A percentile compares a stretch with the other conserved stretches of the same genome.
Conservation (phyloP, 1,140 invertebrate genomes). For the Onthophagus taurus region DNA sequence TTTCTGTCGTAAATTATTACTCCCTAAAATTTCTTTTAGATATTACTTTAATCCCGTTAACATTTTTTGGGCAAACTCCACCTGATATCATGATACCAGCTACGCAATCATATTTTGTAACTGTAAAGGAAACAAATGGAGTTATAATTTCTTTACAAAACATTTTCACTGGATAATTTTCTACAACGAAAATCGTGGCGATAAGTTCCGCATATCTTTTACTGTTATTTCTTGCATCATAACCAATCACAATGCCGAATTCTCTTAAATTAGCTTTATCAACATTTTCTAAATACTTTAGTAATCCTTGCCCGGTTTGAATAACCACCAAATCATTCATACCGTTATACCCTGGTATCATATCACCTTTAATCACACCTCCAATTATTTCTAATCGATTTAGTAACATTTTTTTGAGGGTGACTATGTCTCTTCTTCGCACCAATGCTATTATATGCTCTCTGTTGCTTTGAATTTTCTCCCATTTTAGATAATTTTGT, state of each 20-base stretch:
- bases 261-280: constrained; percentile 40
- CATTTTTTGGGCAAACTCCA: not conserved
- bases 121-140: not conserved
- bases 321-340: constrained; percentile 96
- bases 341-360: constrained; percentile 82
- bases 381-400: no score
- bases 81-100: not conserved
- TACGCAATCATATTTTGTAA: not conserved
- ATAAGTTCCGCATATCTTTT: constrained; percentile 32
- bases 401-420: no score
- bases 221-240: constrained; percentile 88
- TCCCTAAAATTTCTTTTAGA: no score
- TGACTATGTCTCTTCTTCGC: not conserved
- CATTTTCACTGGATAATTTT: not conserved
- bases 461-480: not conserved
- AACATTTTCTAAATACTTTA: constrained; percentile 57
- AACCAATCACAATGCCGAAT: constrained; percentile 79
- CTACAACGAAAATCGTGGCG: not conserved
- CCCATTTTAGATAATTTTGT: not conserved
- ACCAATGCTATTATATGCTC: not conserved
- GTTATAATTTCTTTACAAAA: not conserved
- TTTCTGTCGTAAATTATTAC: no score
- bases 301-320: constrained; percentile 87
- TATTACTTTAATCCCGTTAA: not conserved
- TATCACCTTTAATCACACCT: constrained; percentile 53